phyloP scores from a whole-genome alignment of 2,113 vertebrate genomes.

The Protobothrops mucrosquamatus region DNA sequence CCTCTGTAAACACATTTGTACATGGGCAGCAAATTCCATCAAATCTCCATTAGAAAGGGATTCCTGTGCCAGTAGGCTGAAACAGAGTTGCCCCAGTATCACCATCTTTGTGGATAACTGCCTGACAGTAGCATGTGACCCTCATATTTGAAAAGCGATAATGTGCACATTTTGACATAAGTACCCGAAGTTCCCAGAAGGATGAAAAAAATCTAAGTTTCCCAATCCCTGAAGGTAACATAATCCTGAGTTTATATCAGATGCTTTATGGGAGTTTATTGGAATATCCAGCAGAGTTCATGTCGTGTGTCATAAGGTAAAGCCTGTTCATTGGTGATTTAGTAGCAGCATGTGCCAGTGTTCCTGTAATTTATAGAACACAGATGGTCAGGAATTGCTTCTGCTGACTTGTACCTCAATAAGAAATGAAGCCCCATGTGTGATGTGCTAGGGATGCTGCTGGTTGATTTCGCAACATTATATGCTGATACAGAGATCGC shows the following conservation, averaged over 20 bases:
- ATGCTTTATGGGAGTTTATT: conserved; percentile 77
- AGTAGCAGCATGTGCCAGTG: conserved; percentile 73
- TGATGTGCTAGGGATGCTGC: conserved; percentile 71
- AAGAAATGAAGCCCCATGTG: conserved; percentile 69
- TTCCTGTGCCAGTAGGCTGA: not conserved
- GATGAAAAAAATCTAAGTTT: conserved; percentile 53
- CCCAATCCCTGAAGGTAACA: conserved; percentile 64
- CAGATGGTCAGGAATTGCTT: conserved; percentile 78
- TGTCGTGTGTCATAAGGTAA: conserved; percentile 78
- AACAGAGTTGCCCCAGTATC: not conserved
- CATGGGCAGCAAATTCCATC: not conserved
- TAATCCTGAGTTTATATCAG: conserved; percentile 72
- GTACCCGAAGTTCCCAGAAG: conserved; percentile 28
- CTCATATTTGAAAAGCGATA: not conserved
- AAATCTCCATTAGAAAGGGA: not conserved
- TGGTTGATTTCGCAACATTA: conserved; percentile 66
- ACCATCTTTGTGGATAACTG: not conserved
- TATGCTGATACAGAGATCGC: conserved; percentile 38
- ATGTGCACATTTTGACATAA: conserved; percentile 34
- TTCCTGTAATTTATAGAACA: conserved; percentile 80
- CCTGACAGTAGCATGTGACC: conserved; percentile 1
- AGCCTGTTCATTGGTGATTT: conserved; percentile 77
- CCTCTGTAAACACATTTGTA: not conserved
- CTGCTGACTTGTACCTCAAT: conserved; percentile 73
- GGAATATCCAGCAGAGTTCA: conserved; percentile 81